phyloP scores from a whole-genome alignment of 2,797 vertebrate genomes.

The Pteronotus mesoamericanus region DNA sequence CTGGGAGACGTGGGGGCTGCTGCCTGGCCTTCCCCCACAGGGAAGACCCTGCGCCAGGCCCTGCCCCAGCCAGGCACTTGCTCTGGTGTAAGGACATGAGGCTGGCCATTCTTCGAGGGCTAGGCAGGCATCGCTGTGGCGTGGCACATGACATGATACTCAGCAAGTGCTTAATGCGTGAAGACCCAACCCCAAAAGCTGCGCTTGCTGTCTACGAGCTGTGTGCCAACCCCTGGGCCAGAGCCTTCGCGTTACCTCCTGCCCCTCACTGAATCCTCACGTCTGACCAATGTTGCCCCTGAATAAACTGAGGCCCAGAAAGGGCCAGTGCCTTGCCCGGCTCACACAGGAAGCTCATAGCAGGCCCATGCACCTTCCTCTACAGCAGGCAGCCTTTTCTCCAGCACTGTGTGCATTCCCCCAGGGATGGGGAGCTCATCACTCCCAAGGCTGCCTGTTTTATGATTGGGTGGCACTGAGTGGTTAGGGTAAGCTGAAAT shows the following conservation, averaged over 20 bases:
- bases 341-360: rapidly evolving
- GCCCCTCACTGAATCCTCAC: background rate
- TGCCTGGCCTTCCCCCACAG: background rate
- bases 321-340: background rate
- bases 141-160: too few relatives aligned
- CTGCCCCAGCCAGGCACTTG: background rate
- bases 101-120: background rate
- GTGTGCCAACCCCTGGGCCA: background rate
- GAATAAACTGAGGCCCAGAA: background rate
- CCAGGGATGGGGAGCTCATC: background rate
- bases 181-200: background rate
- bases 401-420: background rate
- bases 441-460: background rate
- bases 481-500: background rate
- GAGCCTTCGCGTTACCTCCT: rapidly evolving
- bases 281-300: background rate
- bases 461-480: background rate
- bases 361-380: background rate
- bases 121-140: background rate
- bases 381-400: background rate
- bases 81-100: background rate
- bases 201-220: background rate
- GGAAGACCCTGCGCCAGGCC: too few relatives aligned
- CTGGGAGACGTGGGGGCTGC: rapidly evolving
- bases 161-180: rapidly evolving